Evolutionary conservation across 2,113 vertebrate genomes (phyloP), one percentile per base, ranked within the genome.

Genomic region (Narcine bancroftii): DNA sequence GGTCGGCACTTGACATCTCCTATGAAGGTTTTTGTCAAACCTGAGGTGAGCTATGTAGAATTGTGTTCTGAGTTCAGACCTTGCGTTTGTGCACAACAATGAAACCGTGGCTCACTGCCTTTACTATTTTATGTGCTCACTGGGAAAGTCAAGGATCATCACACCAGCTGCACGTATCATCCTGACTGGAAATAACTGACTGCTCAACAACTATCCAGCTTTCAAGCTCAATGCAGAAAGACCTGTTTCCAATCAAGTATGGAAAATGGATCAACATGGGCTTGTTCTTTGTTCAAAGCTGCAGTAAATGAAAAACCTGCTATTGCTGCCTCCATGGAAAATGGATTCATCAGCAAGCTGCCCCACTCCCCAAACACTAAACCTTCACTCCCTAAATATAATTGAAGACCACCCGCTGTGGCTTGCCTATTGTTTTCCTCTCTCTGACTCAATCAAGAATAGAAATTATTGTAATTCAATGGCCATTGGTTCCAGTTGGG

Each of bases 31-130:
- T 85, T 33, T 53, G 56, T 50, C 81, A 85, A 85, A n/a, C 29
- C 50, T 85, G 81, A 33, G 81, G 60, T 85, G 60, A 60, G 81
- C 81, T 85, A 60, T 85, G 56, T 56, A 60, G 81, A 85, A 85
- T 85, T 85, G 53, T 60, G 81, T 85, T 85, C 50, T 85, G 81
- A 85, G 36, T 85, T 85, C 81, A 36, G 53, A 15, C 5, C 29
- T 15, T 85, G 53, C 36, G 81, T 33, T 85, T 60, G 81, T 60
- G 81, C 60, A 60, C 53, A 60, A 60, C 81, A 56, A 85, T 85
- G 81, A 60, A 85, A 85, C 17, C 53, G n/a, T 60, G 81, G 50
- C 50, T 83, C 47, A 53, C 79, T 85, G 81, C 53, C 53, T 85
- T n/a, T 36, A 85, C 53, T 17, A 13, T 36, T 33, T 6, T 7